phyloP scores from a whole-genome alignment of 2,888 invertebrate species.

The Philonicus albiceps region DNA sequence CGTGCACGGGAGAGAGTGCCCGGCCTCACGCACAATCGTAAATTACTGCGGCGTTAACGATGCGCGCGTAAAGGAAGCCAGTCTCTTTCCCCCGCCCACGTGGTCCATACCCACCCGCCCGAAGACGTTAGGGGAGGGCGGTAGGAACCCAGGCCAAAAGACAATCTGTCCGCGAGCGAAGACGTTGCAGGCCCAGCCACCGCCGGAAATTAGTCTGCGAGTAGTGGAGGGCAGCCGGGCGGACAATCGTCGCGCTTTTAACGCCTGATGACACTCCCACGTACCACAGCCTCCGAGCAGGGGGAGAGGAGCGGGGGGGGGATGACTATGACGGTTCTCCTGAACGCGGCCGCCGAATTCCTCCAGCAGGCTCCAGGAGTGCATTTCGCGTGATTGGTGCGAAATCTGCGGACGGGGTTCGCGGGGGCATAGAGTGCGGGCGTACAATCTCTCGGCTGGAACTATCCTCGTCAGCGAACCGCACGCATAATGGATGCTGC shows the following conservation, averaged over 20 bases:
- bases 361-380: neutral
- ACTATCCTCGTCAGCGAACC: neutral
- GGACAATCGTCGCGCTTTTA: neutral
- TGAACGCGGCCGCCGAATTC: neutral
- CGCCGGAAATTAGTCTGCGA: neutral
- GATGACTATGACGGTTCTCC: neutral
- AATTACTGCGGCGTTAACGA: slow-evolving; percentile 25
- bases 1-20: neutral
- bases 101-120: neutral
- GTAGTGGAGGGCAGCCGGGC: neutral
- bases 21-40: slow-evolving; percentile 6
- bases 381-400: neutral
- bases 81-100: slow-evolving; percentile 19
- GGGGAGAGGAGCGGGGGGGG: no score
- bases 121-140: neutral
- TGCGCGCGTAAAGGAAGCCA: slow-evolving; percentile 14
- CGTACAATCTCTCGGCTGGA: neutral
- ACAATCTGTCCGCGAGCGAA: neutral
- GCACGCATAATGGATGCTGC: neutral
- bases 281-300: neutral
- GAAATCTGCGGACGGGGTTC: neutral
- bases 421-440: neutral
- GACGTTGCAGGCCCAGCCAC: neutral
- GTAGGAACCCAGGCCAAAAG: neutral
- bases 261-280: neutral